Evolutionary conservation across 1,140 invertebrate species (phyloP), one percentile per base, ranked within the genome.

Genomic region (Sminthurinus signatus): DNA sequence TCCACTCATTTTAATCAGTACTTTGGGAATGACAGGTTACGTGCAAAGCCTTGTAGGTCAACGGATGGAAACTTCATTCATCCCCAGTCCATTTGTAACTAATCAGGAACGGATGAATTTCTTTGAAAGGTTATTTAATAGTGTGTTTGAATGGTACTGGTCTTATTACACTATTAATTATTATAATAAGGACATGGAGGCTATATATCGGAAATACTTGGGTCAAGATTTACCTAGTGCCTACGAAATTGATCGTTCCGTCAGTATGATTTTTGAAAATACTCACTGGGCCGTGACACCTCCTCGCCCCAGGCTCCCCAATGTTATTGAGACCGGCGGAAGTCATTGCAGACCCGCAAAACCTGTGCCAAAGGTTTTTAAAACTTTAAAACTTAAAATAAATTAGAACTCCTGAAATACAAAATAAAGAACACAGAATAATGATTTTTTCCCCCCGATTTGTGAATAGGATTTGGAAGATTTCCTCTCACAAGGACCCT

Each of bases 81-180:
- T 51, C 19, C 59, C 59, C 8, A 2, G 12, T 27, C 83, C 80
- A 58, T 55, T 77, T 19, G 48, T 62, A 2, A 71, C 76, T 0
- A 80, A 78, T 36, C 75, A 78, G 0, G 76, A 82, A 52, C 69
- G 75, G 5, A 82, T 85, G 82, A 80, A 73, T 28, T 80, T 86
- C 43, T 81, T 77, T 73, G 76, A 85, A 64, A 75, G 86, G 58
- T 72, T 83, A 15, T 71, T 76, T 0, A 87, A 87, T 29, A 2
- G 52, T 27, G 8, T 19, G 2, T 23, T 29, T 43, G 5, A 23
- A 5, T 14, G 3, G 14, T 28, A 51, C 50, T 51, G 15, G 15
- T 46, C 15, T 5, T 3, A 3, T 51, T 31, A 12, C 27, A n/a
- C 12, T 19, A n/a, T 2, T 2, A 12, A 3, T 48, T 29, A 14